Evolutionary conservation across 2,113 vertebrate species (phyloP).

Genomic region (Lontra canadensis): DNA sequence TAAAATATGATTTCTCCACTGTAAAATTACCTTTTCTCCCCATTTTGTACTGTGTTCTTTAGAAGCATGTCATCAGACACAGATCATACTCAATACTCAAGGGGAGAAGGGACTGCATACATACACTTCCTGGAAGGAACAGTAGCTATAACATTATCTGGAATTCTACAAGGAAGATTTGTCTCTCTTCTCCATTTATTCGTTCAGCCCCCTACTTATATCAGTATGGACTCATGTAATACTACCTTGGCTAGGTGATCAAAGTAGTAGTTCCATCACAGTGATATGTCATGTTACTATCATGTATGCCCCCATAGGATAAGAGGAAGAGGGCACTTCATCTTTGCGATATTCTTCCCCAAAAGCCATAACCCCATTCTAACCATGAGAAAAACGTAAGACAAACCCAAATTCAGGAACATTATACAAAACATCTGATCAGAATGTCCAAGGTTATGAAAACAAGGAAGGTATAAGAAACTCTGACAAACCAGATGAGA

Average conservation of each 20-base stretch:
- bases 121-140: neutral
- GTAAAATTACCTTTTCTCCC: neutral
- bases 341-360: neutral
- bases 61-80: neutral
- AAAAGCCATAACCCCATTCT: neutral
- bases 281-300: neutral
- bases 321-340: neutral
- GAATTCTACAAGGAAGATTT: neutral
- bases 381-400: neutral
- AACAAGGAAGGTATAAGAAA: neutral
- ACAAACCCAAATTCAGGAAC: neutral
- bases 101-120: neutral
- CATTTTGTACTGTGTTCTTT: neutral
- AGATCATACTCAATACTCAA: neutral
- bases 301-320: neutral
- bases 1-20: neutral
- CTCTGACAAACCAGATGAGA: neutral
- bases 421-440: neutral
- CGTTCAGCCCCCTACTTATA: neutral
- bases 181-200: neutral
- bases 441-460: neutral
- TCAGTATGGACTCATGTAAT: neutral
- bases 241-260: neutral
- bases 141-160: neutral
- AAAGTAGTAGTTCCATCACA: neutral